Evolutionary conservation across 2,113 vertebrate species (phyloP).

Genomic region (Amblyornis subalaris): DNA sequence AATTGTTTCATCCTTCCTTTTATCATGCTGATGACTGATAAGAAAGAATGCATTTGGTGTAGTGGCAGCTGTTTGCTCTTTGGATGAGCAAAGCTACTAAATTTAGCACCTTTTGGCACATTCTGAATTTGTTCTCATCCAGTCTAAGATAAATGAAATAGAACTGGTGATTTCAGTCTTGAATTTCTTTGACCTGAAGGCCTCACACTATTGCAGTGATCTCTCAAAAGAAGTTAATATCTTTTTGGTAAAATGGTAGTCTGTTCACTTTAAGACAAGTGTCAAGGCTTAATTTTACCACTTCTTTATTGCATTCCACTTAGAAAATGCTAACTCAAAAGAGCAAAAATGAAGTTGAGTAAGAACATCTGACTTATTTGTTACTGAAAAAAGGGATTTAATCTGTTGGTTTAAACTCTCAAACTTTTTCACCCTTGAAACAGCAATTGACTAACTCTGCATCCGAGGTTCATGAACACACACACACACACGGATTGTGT

Average conservation of each 20-base stretch:
- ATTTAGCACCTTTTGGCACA: not conserved
- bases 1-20: slow-evolving; percentile 17
- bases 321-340: not conserved
- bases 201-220: not conserved
- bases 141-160: not conserved
- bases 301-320: not conserved
- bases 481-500: not conserved
- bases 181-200: not conserved
- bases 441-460: not conserved
- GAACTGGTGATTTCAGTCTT: not conserved
- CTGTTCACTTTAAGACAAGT: not conserved
- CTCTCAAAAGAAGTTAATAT: not conserved
- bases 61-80: slow-evolving; percentile 25
- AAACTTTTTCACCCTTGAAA: not conserved
- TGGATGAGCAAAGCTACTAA: not conserved
- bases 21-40: not conserved
- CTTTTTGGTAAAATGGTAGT: not conserved
- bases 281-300: not conserved
- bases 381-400: not conserved
- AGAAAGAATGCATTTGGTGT: slow-evolving; percentile 11
- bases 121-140: not conserved
- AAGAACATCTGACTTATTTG: not conserved
- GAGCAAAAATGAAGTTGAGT: not conserved
- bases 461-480: not conserved
- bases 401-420: not conserved